Evolutionary conservation across 2,888 invertebrate species (phyloP).

Genomic region (Alcis repandata): DNA sequence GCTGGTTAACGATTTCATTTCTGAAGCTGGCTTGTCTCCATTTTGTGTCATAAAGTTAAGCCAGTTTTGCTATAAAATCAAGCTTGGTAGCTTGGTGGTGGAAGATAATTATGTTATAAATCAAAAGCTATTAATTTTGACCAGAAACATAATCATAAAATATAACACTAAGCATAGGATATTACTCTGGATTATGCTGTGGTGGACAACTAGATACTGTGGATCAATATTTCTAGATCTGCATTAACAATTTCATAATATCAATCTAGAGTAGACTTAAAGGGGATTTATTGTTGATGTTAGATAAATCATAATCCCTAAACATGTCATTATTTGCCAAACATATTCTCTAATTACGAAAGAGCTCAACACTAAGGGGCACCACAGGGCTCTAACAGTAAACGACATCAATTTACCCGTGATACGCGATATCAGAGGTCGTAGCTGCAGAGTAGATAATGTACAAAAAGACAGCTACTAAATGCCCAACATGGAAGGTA

Average conservation of each 20-base stretch:
- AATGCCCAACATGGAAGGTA: not conserved
- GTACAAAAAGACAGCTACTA: not conserved
- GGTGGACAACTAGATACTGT: too few species aligned
- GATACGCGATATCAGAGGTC: slow-evolving; percentile 37
- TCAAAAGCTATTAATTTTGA: too few species aligned
- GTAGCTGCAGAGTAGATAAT: slow-evolving; percentile 3
- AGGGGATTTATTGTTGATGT: not conserved
- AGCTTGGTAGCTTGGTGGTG: too few species aligned
- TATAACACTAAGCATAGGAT: too few species aligned
- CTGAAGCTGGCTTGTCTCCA: too few species aligned
- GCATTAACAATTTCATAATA: not conserved
- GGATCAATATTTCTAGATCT: too few species aligned
- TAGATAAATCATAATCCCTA: not conserved
- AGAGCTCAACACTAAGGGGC: slow-evolving; percentile 21
- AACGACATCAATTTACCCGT: slow-evolving; percentile 31
- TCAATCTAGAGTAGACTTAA: not conserved
- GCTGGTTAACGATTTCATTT: not conserved
- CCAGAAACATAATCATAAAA: too few species aligned
- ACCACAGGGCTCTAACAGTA: slow-evolving; percentile 19
- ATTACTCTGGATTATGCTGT: too few species aligned
- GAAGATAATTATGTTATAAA: too few species aligned
- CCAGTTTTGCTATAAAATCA: too few species aligned
- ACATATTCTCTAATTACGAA: slow-evolving; percentile 24
- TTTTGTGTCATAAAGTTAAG: too few species aligned
- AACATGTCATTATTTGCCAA: slow-evolving; percentile 13